Conservation (phyloP, 1,140 invertebrate species). For the Zaprionus inermis region DNA sequence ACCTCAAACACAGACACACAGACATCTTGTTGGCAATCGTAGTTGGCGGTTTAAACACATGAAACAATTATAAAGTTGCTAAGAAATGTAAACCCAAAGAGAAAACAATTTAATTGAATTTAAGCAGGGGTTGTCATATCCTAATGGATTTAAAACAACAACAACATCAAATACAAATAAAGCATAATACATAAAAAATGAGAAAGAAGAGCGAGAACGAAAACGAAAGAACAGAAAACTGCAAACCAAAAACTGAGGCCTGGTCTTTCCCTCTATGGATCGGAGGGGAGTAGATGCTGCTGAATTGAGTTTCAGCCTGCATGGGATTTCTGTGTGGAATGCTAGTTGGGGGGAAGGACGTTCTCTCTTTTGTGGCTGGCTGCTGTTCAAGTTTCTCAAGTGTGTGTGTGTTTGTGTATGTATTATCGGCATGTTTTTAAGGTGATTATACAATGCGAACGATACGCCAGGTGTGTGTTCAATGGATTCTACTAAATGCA, state of each 20-base stretch:
- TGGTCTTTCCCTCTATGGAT: neutral
- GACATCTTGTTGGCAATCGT: constrained; percentile 13
- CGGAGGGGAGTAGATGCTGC: too few relatives aligned
- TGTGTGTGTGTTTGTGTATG: neutral
- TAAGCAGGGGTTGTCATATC: constrained; percentile 82
- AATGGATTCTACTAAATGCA: neutral
- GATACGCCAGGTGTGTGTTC: neutral
- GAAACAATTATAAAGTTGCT: constrained; percentile 81
- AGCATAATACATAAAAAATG: constrained; percentile 60
- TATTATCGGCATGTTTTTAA: neutral
- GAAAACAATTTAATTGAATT: constrained; percentile 83
- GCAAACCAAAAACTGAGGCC: constrained; percentile 18
- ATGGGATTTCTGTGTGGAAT: too few relatives aligned
- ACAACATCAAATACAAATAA: constrained; percentile 69
- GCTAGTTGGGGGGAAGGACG: neutral
- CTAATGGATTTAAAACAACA: constrained; percentile 82
- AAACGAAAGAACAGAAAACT: neutral
- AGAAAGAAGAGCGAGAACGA: neutral
- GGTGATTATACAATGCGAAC: neutral
- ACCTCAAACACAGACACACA: constrained; percentile 10
- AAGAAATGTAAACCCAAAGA: constrained; percentile 81
- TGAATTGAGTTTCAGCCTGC: constrained; percentile 20
- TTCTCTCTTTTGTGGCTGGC: neutral
- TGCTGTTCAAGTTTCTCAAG: neutral
- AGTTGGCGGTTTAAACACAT: constrained; percentile 77